Percentiles rank a stretch among this genome's conserved stretches.
Conservation (phyloP, 1,140 invertebrate species). For the Dendrolimus kikuchii region DNA sequence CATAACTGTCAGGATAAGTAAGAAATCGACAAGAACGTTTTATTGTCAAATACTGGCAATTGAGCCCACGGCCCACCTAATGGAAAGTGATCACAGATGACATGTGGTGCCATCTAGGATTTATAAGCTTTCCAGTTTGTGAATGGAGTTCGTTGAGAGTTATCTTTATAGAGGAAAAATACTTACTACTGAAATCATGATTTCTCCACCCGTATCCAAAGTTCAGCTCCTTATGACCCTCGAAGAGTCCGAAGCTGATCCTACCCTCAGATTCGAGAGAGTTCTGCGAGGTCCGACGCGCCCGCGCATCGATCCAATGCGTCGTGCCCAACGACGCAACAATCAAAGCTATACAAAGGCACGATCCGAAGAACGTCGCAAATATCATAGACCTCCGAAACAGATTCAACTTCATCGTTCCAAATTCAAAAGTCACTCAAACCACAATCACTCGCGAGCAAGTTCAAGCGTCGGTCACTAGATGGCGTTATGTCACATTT, state of each 20-base stretch:
- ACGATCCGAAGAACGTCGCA: constrained; percentile 89
- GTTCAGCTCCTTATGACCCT: constrained; percentile 87
- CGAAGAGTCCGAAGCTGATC: constrained; percentile 88
- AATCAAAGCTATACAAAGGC: constrained; percentile 86
- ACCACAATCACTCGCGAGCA: constrained; percentile 29
- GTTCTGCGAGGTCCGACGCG: constrained; percentile 76
- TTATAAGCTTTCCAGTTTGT: no score
- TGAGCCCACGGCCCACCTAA: no score
- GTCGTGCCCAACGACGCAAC: constrained; percentile 89
- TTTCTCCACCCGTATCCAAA: constrained; percentile 86
- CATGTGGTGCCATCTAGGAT: no score
- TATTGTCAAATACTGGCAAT: no score
- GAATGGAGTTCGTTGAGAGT: no score
- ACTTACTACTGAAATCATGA: constrained; percentile 81
- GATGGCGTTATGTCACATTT: constrained; percentile 23
- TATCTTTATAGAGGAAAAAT: constrained; percentile 14
- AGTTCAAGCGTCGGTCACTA: constrained; percentile 10
- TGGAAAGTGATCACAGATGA: no score
- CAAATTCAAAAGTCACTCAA: constrained; percentile 3
- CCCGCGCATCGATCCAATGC: constrained; percentile 88
- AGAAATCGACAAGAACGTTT: no score
- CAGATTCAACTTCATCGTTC: constrained; percentile 67
- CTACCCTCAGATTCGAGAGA: constrained; percentile 81
- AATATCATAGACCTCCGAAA: constrained; percentile 88
- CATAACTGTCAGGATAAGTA: no score